These are phyloP conservation scores for Zoanthus solanderi DNA, from an alignment of 92 coral and sea anemone species.

Conservation along the genomic window DNA sequence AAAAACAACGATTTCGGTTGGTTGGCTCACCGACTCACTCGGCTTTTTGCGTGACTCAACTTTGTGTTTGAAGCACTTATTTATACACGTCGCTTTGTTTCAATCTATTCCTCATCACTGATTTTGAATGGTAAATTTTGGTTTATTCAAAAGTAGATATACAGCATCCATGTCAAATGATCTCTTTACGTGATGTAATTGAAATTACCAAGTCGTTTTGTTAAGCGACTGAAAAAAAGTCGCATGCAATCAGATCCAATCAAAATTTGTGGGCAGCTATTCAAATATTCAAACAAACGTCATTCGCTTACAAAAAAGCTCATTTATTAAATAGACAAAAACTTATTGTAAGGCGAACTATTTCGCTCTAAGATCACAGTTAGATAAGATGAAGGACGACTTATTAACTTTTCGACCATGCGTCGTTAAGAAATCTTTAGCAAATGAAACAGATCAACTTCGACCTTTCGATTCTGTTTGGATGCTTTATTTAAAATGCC, in stretches of 20 bases:
- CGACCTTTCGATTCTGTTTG: conserved; percentile 22
- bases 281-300: conserved; percentile 50
- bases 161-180: conserved; percentile 37
- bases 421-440: conserved; percentile 41
- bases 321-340: conserved; percentile 39
- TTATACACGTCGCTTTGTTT: conserved; percentile 41
- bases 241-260: conserved; percentile 53
- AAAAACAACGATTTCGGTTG: neutral
- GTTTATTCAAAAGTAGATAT: conserved; percentile 49
- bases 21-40: neutral
- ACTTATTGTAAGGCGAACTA: conserved; percentile 28
- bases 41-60: conserved; percentile 37
- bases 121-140: conserved; percentile 32
- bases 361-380: conserved; percentile 30
- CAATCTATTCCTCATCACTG: conserved; percentile 48
- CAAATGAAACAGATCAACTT: conserved; percentile 39
- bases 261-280: conserved; percentile 37
- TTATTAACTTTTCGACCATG: conserved; percentile 40
- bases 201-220: conserved; percentile 64
- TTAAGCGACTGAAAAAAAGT: conserved; percentile 62
- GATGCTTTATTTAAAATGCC: conserved; percentile 46
- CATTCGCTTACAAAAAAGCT: conserved; percentile 35
- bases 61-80: neutral
- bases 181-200: conserved; percentile 63
- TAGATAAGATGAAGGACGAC: conserved; percentile 24